These are phyloP conservation scores for Plestiodon gilberti DNA, from an alignment of 2,113 vertebrate genomes.

Conservation along the genomic window DNA sequence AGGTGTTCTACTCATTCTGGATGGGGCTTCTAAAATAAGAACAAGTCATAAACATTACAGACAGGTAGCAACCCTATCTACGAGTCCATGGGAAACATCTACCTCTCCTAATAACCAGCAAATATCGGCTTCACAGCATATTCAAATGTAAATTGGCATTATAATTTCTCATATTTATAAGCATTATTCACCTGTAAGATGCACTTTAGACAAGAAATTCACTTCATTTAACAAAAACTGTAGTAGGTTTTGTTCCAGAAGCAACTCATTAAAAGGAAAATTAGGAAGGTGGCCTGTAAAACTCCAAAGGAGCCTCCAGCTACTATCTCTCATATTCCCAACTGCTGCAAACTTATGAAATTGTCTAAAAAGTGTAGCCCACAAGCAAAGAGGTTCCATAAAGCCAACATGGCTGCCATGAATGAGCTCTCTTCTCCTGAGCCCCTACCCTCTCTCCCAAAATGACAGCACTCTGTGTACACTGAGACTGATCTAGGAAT, in stretches of 20 bases:
- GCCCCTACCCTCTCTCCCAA: too few species aligned
- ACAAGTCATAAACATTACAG: neutral
- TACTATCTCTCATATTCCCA: neutral
- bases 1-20: neutral
- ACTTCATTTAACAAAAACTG: conserved; percentile 9
- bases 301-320: conserved; percentile 10
- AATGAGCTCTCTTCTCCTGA: too few species aligned
- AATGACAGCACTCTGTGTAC: too few species aligned
- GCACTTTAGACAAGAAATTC: conserved; percentile 8
- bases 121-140: neutral
- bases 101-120: neutral
- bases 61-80: neutral
- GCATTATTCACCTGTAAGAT: conserved; percentile 1
- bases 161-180: neutral
- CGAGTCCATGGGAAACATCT: neutral
- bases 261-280: conserved; percentile 12
- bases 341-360: conserved; percentile 2
- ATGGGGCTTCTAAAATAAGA: neutral
- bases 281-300: neutral
- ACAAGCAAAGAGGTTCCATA: neutral
- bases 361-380: neutral
- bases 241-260: conserved; percentile 8
- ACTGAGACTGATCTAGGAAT: too few species aligned
- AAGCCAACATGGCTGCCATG: neutral
- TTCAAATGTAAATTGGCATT: conserved; percentile 16